Percentiles rank a stretch among this genome's conserved stretches.
phyloP scores from a whole-genome alignment of 2,888 invertebrate species.

The Melolontha melolontha region DNA sequence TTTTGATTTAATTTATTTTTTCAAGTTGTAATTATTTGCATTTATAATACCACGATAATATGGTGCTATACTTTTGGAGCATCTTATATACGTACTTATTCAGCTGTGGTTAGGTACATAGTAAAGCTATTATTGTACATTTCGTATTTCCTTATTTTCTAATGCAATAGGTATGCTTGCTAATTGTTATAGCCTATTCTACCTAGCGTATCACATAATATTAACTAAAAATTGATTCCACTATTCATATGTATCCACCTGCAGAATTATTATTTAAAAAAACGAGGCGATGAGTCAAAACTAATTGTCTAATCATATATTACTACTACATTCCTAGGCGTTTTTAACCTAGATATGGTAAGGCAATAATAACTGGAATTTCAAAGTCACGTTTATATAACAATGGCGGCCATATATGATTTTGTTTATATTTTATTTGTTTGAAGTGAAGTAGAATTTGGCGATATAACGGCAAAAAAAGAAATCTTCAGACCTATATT shows the following conservation, averaged over 20 bases:
- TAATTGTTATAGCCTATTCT: conserved; percentile 7
- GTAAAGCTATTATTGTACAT: not conserved
- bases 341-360: conserved; percentile 42
- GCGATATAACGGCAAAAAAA: too few species aligned
- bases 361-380: conserved; percentile 39
- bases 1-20: too few species aligned
- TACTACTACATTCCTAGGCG: conserved; percentile 42
- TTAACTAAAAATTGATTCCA: not conserved
- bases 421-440: not conserved
- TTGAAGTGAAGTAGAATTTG: not conserved
- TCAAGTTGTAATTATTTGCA: too few species aligned
- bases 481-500: too few species aligned
- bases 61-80: too few species aligned
- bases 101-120: not conserved
- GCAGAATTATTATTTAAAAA: conserved; percentile 7
- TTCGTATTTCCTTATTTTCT: not conserved
- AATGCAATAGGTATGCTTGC: conserved; percentile 9
- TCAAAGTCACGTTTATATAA: conserved; percentile 30
- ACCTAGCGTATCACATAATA: not conserved
- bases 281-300: conserved; percentile 6
- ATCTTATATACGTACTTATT: too few species aligned
- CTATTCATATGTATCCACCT: not conserved
- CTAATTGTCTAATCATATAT: conserved; percentile 22
- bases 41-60: too few species aligned
- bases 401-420: conserved; percentile 1